Conservation (phyloP, 1,140 invertebrate genomes). For the Sminthurinus signatus region DNA sequence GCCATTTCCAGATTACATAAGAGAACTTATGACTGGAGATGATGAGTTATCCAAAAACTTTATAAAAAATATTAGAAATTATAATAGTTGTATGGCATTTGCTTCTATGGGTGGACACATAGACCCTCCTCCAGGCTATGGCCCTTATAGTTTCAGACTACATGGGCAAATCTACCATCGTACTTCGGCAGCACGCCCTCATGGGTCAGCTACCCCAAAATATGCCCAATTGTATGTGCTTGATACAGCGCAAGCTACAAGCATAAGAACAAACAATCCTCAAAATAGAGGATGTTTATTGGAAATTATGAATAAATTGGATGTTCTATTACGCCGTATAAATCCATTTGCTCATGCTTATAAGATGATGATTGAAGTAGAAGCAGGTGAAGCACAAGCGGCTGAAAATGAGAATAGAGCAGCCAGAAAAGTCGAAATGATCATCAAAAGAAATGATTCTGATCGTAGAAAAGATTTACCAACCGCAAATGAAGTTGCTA, state of each 20-base stretch:
- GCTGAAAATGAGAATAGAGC: slow-evolving; percentile 21
- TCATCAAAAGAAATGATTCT: slow-evolving; percentile 24
- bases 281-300: not conserved
- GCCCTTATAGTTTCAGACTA: slow-evolving; percentile 42
- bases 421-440: slow-evolving; percentile 12
- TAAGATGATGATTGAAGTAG: slow-evolving; percentile 24
- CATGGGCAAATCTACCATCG: slow-evolving; percentile 44
- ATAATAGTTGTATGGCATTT: slow-evolving; percentile 42
- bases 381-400: not conserved
- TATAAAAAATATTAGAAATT: slow-evolving; percentile 40
- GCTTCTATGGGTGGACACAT: slow-evolving; percentile 41
- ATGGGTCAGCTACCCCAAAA: slow-evolving; percentile 13
- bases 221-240: slow-evolving; percentile 23
- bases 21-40: slow-evolving; percentile 9
- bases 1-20: not conserved
- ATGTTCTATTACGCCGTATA: not conserved
- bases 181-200: slow-evolving; percentile 23
- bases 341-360: slow-evolving; percentile 22
- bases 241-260: slow-evolving; percentile 10
- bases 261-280: slow-evolving; percentile 3
- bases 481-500: slow-evolving; percentile 29
- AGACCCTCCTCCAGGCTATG: not conserved
- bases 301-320: slow-evolving; percentile 7
- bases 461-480: slow-evolving; percentile 24
- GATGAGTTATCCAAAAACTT: slow-evolving; percentile 33